Evolutionary conservation across 2,113 vertebrate species (phyloP).

Genomic region (Equus quagga): DNA sequence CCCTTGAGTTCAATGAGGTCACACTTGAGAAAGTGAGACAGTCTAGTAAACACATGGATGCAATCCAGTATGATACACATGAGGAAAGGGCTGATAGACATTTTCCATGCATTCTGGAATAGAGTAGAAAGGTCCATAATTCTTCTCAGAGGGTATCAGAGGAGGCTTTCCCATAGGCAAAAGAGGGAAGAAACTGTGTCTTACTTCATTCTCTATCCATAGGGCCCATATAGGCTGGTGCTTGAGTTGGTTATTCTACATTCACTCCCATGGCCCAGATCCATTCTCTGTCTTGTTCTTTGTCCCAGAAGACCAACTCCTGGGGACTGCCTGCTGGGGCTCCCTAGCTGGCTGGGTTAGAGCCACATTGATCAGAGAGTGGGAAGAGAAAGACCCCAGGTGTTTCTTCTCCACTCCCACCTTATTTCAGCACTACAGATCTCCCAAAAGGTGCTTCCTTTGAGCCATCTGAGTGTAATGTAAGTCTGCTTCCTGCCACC

Average conservation of each 20-base stretch:
- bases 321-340: not conserved
- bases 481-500: not conserved
- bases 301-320: not conserved
- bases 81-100: not conserved
- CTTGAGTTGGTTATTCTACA: not conserved
- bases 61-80: not conserved
- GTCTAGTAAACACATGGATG: not conserved
- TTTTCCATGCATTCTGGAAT: not conserved
- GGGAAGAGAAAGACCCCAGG: not conserved
- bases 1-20: not conserved
- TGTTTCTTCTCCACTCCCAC: not conserved
- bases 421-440: not conserved
- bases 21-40: not conserved
- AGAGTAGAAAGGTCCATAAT: not conserved
- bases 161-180: not conserved
- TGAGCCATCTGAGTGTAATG: not conserved
- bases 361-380: not conserved
- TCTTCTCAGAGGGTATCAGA: not conserved
- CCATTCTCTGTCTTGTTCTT: not conserved
- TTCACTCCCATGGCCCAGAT: not conserved
- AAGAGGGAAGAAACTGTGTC: not conserved
- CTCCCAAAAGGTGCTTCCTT: not conserved
- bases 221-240: not conserved
- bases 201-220: not conserved
- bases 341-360: too few species aligned